These are phyloP conservation scores for Strigamia crassipes DNA, from an alignment of 2,888 invertebrate genomes.

Conservation along the genomic window DNA sequence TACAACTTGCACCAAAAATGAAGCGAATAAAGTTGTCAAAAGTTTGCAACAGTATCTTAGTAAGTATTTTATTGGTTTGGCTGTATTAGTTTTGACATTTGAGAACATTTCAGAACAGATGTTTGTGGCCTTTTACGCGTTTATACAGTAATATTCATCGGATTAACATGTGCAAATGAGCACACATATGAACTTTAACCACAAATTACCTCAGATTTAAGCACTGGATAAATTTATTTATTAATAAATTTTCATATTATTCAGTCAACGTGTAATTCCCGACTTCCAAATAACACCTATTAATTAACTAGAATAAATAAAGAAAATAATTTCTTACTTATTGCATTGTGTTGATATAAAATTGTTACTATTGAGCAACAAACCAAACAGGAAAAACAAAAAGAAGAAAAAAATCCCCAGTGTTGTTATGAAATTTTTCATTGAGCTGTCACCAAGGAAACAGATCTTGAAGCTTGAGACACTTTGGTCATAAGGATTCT, in stretches of 20 bases:
- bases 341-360: no score
- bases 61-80: not conserved
- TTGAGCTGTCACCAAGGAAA: slow-evolving; percentile 13
- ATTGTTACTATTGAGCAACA: not conserved
- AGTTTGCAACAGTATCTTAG: no score
- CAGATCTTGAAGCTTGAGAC: not conserved
- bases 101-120: slow-evolving; percentile 5
- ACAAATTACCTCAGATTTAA: slow-evolving; percentile 21
- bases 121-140: not conserved
- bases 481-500: not conserved
- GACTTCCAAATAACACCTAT: not conserved
- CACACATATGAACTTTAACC: slow-evolving; percentile 3
- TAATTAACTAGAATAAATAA: not conserved
- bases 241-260: not conserved
- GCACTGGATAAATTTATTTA: not conserved
- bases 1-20: no score
- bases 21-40: no score
- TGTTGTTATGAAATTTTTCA: slow-evolving; percentile 5
- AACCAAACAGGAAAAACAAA: not conserved
- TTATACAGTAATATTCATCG: not conserved
- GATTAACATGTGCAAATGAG: slow-evolving; percentile 21
- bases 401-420: not conserved
- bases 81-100: slow-evolving; percentile 1
- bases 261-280: not conserved
- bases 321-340: not conserved